Base-by-base conservation (phyloP, 2,888 invertebrate species). In the Ectobius pallidus region DNA sequence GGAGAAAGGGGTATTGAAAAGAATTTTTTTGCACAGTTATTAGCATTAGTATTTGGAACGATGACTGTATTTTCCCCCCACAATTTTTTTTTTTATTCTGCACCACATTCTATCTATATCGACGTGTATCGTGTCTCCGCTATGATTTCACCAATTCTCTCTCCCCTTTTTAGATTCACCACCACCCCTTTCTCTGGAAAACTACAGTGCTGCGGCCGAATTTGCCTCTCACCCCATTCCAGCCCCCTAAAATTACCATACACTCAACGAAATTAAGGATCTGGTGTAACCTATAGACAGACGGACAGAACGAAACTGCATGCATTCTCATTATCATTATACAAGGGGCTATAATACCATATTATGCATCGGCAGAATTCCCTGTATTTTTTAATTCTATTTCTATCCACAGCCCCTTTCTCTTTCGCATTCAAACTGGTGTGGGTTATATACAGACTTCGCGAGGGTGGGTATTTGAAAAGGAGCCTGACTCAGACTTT, bases 221-320 rank as follows among this genome's bases (percentile, higher is more conserved):
- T n/a, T n/a, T n/a, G n/a, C 52, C 52, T 52, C 22, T 20, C 52
- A 9, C 52, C 4, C 52, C n/a, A 52, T 39, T n/a, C 20, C 63
- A 39, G 25, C 46, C 69, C 69, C 44, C 42, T 22, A 55, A 27
- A 70, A 71, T 71, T 71, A 63, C 71, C 71, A 71, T 71, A 71
- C 71, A 71, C 71, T 71, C 71, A 63, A 71, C 71, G 71, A 71
- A 71, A 71, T 71, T 71, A 71, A 63, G 71, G 71, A 71, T 63
- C 49, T 61, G 32, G n/a, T 34, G 55, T 55, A 52, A 32, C 52
- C 32, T 27, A 27, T 46, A 62, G 49, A 49, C 30, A 63, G 62
- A 70, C 70, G 44, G 61, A 69, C 69, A 25, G 39, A 63, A 34
- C 39, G 69, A 25, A 71, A 71, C 63, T 71, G 71, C 71, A 71